Evolutionary conservation across 2,888 invertebrate species (phyloP).

Genomic region (Apoda limacodes): DNA sequence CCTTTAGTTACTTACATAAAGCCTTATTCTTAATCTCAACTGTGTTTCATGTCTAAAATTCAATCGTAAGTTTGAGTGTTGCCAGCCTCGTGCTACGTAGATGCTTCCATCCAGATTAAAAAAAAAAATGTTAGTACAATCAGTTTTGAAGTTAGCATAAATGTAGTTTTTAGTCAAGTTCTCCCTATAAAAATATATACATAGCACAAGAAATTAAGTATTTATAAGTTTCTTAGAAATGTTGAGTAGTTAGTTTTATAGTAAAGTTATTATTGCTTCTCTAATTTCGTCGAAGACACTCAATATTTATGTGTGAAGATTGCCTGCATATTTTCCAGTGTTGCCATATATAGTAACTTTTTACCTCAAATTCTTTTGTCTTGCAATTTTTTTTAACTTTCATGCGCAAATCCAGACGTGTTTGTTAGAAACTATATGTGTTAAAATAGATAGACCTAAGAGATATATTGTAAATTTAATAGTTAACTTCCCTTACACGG

Average conservation of each 20-base stretch:
- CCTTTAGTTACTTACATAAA: no score
- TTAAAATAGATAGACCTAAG: constrained; percentile 15
- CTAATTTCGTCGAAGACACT: constrained; percentile 18
- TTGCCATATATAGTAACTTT: constrained; percentile 61
- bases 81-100: constrained; percentile 31
- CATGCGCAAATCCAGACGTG: constrained; percentile 5
- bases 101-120: constrained; percentile 38
- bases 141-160: constrained; percentile 30
- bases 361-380: constrained; percentile 47
- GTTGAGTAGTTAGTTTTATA: constrained; percentile 36
- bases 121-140: constrained; percentile 52
- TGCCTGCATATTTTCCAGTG: constrained; percentile 39
- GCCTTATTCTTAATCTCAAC: no score
- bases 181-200: constrained; percentile 33
- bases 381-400: constrained; percentile 11
- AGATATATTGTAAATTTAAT: no score
- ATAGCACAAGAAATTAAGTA: constrained; percentile 23
- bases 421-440: constrained; percentile 11
- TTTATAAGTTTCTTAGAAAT: no score
- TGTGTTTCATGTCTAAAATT: no score
- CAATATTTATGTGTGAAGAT: constrained; percentile 6
- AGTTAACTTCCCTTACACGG: no score
- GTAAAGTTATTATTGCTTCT: constrained; percentile 36
- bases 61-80: no score
- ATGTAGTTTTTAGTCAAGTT: constrained; percentile 31